Evolutionary conservation across 2,888 invertebrate genomes (phyloP).

Genomic region (Thysanoteuthis rhombus): DNA sequence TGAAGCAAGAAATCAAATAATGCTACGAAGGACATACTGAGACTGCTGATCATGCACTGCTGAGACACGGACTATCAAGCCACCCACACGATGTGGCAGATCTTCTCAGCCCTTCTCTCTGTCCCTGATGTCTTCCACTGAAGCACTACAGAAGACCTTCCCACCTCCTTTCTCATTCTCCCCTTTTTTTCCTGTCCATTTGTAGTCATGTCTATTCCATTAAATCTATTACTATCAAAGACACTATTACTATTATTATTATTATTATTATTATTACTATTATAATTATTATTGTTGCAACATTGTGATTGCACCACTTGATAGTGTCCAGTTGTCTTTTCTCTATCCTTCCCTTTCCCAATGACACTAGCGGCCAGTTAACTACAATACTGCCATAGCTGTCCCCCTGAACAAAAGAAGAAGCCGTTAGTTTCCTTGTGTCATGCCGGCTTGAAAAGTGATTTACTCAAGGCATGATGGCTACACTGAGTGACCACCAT

Average conservation of each 20-base stretch:
- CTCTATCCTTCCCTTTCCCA: not conserved
- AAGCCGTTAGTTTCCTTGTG: not conserved
- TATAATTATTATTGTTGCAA: not conserved
- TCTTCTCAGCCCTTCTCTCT: too few species aligned
- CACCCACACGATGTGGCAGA: not conserved
- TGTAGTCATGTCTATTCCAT: not conserved
- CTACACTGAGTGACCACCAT: conserved; percentile 12
- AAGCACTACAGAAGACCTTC: not conserved
- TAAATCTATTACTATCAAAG: not conserved
- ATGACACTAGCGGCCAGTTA: conserved; percentile 12
- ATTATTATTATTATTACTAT: not conserved
- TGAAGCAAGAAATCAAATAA: not conserved
- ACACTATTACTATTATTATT: not conserved
- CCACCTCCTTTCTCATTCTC: not conserved
- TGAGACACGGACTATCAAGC: not conserved
- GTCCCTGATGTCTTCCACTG: not conserved
- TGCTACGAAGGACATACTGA: not conserved
- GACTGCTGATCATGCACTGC: not conserved
- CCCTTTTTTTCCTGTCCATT: not conserved
- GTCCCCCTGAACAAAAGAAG: conserved; percentile 1
- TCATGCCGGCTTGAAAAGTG: not conserved
- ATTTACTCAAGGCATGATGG: not conserved
- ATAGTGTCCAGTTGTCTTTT: not conserved
- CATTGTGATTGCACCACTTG: not conserved
- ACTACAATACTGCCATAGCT: not conserved